Percentiles rank a stretch among this genome's conserved stretches.
Conservation (phyloP, 2,113 vertebrate genomes). For the Pluvialis apricaria region DNA sequence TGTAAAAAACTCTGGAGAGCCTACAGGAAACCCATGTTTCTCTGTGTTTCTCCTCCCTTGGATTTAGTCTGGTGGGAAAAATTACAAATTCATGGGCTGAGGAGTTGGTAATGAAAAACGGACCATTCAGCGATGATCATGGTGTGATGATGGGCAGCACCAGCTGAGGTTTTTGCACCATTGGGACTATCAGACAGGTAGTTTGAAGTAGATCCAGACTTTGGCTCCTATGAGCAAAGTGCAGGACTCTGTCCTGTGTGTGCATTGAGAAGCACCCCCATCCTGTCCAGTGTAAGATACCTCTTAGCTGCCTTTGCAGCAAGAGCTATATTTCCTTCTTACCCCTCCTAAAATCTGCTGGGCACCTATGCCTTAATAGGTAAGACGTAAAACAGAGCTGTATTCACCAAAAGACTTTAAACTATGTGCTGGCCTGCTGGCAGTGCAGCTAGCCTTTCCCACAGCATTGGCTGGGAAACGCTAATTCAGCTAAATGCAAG, state of each 20-base stretch:
- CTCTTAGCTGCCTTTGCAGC: neutral
- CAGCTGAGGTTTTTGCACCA: neutral
- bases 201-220: neutral
- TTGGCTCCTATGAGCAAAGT: neutral
- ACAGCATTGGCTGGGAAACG: neutral
- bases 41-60: neutral
- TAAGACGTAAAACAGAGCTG: neutral
- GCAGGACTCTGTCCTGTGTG: neutral
- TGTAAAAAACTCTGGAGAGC: neutral
- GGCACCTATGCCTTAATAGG: neutral
- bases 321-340: neutral
- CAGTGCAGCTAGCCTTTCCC: neutral
- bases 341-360: neutral
- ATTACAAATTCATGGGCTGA: neutral
- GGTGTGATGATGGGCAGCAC: neutral
- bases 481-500: neutral
- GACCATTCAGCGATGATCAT: neutral
- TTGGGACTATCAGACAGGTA: neutral
- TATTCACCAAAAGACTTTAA: neutral
- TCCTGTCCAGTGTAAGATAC: neutral
- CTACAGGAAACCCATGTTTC: accelerated
- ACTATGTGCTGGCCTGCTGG: neutral
- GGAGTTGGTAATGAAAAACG: neutral
- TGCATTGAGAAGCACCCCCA: neutral
- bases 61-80: neutral